These are phyloP conservation scores for Ectobius pallidus DNA, from an alignment of 2,888 invertebrate genomes.

Conservation along the genomic window DNA sequence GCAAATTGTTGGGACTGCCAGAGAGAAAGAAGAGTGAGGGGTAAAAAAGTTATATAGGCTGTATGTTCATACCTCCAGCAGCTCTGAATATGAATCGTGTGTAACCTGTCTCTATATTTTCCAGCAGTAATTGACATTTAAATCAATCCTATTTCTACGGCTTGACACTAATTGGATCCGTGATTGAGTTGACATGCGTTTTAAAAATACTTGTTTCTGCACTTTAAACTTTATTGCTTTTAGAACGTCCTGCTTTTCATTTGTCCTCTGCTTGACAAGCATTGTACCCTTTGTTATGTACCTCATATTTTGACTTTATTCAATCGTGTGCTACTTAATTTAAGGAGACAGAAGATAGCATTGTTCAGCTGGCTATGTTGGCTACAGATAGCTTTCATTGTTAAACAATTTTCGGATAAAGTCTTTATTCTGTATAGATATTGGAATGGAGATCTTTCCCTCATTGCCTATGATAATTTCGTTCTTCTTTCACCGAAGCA, in stretches of 20 bases:
- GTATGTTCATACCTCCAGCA: neutral
- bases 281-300: neutral
- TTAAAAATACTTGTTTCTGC: slow-evolving; percentile 2
- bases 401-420: too few species aligned
- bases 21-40: neutral
- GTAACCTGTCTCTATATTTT: neutral
- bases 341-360: too few species aligned
- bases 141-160: neutral
- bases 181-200: neutral
- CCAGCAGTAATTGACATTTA: neutral
- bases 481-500: too few species aligned
- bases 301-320: too few species aligned
- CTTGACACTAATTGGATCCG: neutral
- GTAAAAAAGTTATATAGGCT: too few species aligned
- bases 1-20: neutral
- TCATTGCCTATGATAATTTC: too few species aligned
- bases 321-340: too few species aligned
- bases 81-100: neutral
- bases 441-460: too few species aligned
- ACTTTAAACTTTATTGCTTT: neutral
- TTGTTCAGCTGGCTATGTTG: too few species aligned
- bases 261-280: neutral
- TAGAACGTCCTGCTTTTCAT: neutral
- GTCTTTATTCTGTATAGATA: too few species aligned
- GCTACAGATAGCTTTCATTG: too few species aligned